Percentiles rank a stretch among this genome's conserved stretches.
These are phyloP conservation scores for Zaprionus africanus DNA, from an alignment of 1,140 invertebrate species.

Conservation along the genomic window DNA sequence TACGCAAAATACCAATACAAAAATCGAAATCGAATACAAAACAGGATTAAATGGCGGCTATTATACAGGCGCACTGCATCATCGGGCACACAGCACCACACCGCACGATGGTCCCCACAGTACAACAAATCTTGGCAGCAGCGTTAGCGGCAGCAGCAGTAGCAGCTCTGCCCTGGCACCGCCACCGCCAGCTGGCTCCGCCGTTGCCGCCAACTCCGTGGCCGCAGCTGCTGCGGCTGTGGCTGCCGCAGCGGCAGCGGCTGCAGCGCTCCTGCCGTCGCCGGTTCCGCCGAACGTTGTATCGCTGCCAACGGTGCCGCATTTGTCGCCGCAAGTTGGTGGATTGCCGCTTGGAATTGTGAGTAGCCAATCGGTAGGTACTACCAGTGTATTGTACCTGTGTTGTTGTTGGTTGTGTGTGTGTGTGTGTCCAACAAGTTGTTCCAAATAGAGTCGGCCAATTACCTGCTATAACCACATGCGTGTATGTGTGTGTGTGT, in stretches of 20 bases:
- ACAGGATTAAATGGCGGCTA: constrained; percentile 90
- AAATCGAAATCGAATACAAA: constrained; percentile 61
- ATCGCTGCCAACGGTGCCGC: constrained; percentile 76
- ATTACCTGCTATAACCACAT: constrained; percentile 52
- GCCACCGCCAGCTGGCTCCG: constrained; percentile 84
- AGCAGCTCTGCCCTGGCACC: constrained; percentile 77
- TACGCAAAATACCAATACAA: constrained; percentile 36
- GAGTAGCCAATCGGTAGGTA: constrained; percentile 85
- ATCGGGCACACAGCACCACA: constrained; percentile 91
- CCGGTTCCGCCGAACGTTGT: constrained; percentile 60
- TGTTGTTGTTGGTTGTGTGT: constrained; percentile 62
- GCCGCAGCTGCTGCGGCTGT: constrained; percentile 68
- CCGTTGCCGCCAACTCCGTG: constrained; percentile 85
- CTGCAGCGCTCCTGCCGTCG: constrained; percentile 64
- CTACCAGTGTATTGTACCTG: constrained; percentile 57
- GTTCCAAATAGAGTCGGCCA: constrained; percentile 23
- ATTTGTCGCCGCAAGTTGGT: constrained; percentile 79
- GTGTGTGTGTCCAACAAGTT: constrained; percentile 49
- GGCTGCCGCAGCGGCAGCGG: constrained; percentile 66
- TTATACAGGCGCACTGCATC: constrained; percentile 89
- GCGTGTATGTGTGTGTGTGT: constrained; percentile 48
- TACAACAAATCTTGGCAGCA: constrained; percentile 83
- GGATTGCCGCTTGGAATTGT: constrained; percentile 84
- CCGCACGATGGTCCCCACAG: constrained; percentile 89
- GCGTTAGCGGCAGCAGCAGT: constrained; percentile 84